phyloP scores from a whole-genome alignment of 2,113 vertebrate species.

The Bostrychus sinensis region DNA sequence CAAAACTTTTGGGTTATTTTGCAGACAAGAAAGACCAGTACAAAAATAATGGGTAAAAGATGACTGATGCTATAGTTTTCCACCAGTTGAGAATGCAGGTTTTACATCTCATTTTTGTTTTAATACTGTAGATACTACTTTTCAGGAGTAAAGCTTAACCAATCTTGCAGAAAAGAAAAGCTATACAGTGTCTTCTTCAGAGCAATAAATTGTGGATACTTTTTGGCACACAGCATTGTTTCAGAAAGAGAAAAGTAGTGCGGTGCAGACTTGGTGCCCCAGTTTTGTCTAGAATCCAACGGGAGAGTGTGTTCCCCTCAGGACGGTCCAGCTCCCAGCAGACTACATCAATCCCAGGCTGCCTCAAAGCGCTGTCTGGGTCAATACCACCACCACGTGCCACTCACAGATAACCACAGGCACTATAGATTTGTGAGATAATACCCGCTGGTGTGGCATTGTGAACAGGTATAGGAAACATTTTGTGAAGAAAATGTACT shows the following conservation, averaged over 20 bases:
- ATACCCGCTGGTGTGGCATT: constrained; percentile 18
- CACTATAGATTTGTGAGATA: constrained; percentile 32
- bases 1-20: too few species aligned
- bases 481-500: neutral
- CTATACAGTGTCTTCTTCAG: constrained; percentile 32
- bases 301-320: constrained; percentile 55
- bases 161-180: constrained; percentile 40
- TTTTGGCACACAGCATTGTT: constrained; percentile 45
- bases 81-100: constrained; percentile 31
- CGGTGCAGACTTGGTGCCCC: constrained; percentile 55
- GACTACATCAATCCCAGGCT: constrained; percentile 65
- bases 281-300: constrained; percentile 63
- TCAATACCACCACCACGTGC: constrained; percentile 61
- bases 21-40: too few species aligned
- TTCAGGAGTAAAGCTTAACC: constrained; percentile 41
- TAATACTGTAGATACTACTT: constrained; percentile 14
- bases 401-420: constrained; percentile 53
- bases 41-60: too few species aligned
- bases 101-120: constrained; percentile 32
- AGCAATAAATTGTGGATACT: constrained; percentile 47
- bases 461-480: constrained; percentile 1
- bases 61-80: too few species aligned
- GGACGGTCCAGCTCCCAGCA: constrained; percentile 60
- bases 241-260: constrained; percentile 35
- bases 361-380: constrained; percentile 54